These are phyloP conservation scores for Bradysia coprophila DNA, from an alignment of 1,140 invertebrate genomes.

Conservation along the genomic window DNA sequence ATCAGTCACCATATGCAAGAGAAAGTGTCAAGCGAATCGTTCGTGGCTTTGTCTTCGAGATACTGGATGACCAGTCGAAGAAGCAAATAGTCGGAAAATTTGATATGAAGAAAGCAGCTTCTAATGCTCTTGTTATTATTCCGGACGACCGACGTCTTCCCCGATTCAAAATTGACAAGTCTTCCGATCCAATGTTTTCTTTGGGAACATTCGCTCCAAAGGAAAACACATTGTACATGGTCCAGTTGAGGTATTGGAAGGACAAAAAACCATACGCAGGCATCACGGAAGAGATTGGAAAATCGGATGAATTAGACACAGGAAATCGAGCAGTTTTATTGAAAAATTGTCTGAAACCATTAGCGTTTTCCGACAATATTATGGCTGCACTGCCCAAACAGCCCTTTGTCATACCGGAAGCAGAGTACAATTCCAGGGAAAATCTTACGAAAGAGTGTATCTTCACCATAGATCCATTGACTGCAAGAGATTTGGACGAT, in stretches of 20 bases:
- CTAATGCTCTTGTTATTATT: too few relatives aligned
- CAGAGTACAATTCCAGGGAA: constrained; percentile 39
- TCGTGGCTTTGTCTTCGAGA: not conserved
- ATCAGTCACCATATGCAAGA: too few relatives aligned
- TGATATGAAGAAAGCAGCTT: not conserved
- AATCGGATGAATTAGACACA: constrained; percentile 47
- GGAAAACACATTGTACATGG: not conserved
- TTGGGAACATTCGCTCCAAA: not conserved
- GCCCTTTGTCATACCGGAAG: constrained; percentile 31
- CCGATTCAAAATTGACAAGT: not conserved
- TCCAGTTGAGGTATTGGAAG: constrained; percentile 27
- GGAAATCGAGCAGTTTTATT: constrained; percentile 64
- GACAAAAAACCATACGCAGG: constrained; percentile 38
- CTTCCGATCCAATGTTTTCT: not conserved
- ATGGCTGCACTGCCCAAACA: constrained; percentile 31
- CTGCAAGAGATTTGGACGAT: constrained; percentile 82
- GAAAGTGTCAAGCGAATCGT: not conserved
- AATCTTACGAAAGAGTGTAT: constrained; percentile 66
- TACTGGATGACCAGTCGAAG: not conserved
- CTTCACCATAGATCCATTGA: constrained; percentile 88
- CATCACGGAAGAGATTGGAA: constrained; percentile 48
- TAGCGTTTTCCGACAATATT: constrained; percentile 40
- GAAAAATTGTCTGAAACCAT: constrained; percentile 51
- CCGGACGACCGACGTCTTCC: not conserved
- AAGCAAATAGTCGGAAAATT: not conserved